Evolutionary conservation across 2,888 invertebrate genomes (phyloP), one percentile per base, ranked within the genome.

Genomic region (Acronicta aceris): DNA sequence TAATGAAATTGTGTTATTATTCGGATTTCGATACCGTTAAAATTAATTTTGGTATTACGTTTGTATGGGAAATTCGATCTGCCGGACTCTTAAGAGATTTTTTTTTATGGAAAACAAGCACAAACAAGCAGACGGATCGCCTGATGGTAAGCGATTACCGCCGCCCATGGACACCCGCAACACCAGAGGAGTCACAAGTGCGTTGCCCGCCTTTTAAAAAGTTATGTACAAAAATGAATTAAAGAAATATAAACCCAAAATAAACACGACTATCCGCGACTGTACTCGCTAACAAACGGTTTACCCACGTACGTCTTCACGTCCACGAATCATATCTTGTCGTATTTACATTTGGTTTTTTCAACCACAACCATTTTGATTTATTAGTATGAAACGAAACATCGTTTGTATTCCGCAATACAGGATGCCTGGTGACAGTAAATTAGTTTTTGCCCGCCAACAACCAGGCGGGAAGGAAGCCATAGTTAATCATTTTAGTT

Each of bases 261-360:
- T 16, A 0, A 47, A 48, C 46, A 30, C 41, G n/a, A 40, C 17
- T 59, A 62, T 53, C 46, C 36, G 0, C 58, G 54, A 52, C 49
- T 59, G 65, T 71, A 57, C 25, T 15, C 45, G 2, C 10, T 57
- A 70, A 76, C 79, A 76, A 76, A 79, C 64, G 69, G 66, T 54
- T 51, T 42, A 50, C 38, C 61, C 48, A 65, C 64, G 59, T 59
- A 69, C 63, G 66, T 70, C 79, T 76, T 76, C 48, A 30, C 65
- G 77, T 70, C 62, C 57, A 56, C 70, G 66, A 79, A 63, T 76
- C 79, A 79, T 76, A 76, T 79, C 66, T 70, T 50, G 57, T 45
- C 51, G 59, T 73, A 76, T 79, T 79, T 76, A 73, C 74, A 76
- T 79, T 73, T 47, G 62, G 74, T 73, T 76, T 66, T 74, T 79